These are phyloP conservation scores for Zaprionus africanus DNA, from an alignment of 1,140 invertebrate genomes.

Conservation along the genomic window DNA sequence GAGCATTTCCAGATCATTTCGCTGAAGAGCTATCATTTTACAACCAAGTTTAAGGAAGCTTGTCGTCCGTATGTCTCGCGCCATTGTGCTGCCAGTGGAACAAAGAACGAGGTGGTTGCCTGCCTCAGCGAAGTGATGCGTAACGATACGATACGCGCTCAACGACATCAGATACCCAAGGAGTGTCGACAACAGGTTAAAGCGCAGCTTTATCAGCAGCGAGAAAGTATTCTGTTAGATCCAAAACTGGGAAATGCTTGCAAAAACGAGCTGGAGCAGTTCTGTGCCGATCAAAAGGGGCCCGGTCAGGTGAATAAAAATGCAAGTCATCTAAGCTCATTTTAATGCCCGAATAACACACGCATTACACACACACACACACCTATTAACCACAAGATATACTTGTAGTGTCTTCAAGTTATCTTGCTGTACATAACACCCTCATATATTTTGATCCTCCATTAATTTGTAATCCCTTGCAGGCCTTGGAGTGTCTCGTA, in stretches of 20 bases:
- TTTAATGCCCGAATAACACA: conserved; percentile 38
- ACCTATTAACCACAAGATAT: background rate
- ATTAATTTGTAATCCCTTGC: conserved; percentile 50
- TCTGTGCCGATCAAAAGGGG: conserved; percentile 90
- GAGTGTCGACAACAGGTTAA: conserved; percentile 95
- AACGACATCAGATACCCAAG: conserved; percentile 91
- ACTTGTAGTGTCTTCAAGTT: background rate
- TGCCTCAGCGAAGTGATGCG: conserved; percentile 95
- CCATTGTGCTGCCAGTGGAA: conserved; percentile 91
- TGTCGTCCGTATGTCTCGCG: conserved; percentile 93
- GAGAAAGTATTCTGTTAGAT: conserved; percentile 94
- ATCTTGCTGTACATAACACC: background rate
- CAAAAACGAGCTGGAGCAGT: conserved; percentile 90
- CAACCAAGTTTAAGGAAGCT: conserved; percentile 97
- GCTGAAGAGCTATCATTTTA: conserved; percentile 97
- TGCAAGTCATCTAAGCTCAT: conserved; percentile 69
- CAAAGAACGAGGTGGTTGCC: conserved; percentile 94
- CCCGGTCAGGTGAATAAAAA: conserved; percentile 89
- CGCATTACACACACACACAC: background rate
- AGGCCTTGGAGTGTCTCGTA: conserved; percentile 95
- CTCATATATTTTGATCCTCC: background rate
- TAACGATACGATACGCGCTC: conserved; percentile 93
- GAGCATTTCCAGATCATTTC: conserved; percentile 97
- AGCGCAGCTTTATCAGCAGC: conserved; percentile 94
- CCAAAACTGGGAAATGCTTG: conserved; percentile 91